Conservation (phyloP, 1,140 invertebrate species). For the Maniola jurtina region DNA sequence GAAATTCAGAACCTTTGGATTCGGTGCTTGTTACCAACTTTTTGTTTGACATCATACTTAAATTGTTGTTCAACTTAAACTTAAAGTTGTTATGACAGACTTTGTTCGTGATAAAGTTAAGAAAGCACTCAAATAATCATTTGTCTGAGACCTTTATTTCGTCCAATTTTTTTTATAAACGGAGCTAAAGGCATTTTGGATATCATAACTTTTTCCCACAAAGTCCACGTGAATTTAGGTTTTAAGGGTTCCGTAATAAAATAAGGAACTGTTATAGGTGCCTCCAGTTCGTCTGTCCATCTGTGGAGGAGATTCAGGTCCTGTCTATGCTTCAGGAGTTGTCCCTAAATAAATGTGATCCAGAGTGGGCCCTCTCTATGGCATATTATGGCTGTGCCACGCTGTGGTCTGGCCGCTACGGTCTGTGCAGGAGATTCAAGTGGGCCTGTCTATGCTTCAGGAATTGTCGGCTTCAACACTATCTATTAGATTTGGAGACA, state of each 20-base stretch:
- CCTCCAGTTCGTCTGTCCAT: too few relatives aligned
- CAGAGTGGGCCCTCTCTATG: too few relatives aligned
- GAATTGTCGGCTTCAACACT: neutral
- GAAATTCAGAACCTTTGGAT: neutral
- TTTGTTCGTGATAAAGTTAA: neutral
- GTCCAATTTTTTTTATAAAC: neutral
- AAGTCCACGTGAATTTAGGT: too few relatives aligned
- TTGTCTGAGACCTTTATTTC: neutral
- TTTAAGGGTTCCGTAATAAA: too few relatives aligned
- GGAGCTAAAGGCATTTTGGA: too few relatives aligned
- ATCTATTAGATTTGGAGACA: neutral
- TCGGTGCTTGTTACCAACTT: neutral
- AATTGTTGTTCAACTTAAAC: conserved; percentile 3
- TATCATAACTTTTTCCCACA: too few relatives aligned
- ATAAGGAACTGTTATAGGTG: too few relatives aligned
- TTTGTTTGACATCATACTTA: conserved; percentile 1
- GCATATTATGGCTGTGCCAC: too few relatives aligned
- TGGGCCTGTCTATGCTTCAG: neutral
- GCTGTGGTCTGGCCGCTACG: neutral
- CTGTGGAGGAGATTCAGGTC: neutral
- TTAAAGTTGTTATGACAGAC: neutral
- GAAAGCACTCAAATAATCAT: neutral
- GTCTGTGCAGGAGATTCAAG: neutral
- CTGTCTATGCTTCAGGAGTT: neutral
- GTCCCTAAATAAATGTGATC: neutral